Percentiles rank a stretch among this genome's conserved stretches.
Conservation (phyloP, 2,113 vertebrate genomes). For the Apteryx mantelli region DNA sequence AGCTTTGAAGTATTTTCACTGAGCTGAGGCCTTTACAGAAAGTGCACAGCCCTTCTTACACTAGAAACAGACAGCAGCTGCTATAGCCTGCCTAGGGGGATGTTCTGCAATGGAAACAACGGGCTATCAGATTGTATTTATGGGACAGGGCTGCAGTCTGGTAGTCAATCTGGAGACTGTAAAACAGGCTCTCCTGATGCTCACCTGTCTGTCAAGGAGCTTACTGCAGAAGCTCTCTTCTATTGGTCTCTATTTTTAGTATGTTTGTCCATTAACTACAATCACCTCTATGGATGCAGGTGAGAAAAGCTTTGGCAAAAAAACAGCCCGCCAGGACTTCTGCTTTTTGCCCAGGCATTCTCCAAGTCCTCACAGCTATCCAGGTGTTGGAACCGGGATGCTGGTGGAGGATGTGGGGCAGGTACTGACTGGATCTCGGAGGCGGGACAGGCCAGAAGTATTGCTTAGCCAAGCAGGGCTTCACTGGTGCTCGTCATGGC, state of each 20-base stretch:
- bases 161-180: conserved; percentile 3
- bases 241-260: not conserved
- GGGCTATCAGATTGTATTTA: not conserved
- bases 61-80: not conserved
- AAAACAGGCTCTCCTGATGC: not conserved
- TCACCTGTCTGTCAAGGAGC: not conserved
- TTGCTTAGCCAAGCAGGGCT: conserved; percentile 3
- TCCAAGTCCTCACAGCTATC: not conserved
- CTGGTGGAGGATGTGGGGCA: not conserved
- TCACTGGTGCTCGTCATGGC: not conserved
- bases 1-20: not conserved
- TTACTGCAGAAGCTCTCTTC: not conserved
- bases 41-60: not conserved
- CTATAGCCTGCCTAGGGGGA: not conserved
- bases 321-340: not conserved
- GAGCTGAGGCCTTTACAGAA: not conserved
- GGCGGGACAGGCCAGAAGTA: not conserved
- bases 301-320: not conserved
- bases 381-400: not conserved
- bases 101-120: not conserved
- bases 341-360: conserved; percentile 4
- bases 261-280: not conserved
- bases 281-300: not conserved
- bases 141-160: not conserved
- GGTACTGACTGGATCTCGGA: not conserved